A percentile compares a stretch with the other conserved stretches of the same genome.
Conservation (phyloP, 2,113 vertebrate species). For the Camelus dromedarius region DNA sequence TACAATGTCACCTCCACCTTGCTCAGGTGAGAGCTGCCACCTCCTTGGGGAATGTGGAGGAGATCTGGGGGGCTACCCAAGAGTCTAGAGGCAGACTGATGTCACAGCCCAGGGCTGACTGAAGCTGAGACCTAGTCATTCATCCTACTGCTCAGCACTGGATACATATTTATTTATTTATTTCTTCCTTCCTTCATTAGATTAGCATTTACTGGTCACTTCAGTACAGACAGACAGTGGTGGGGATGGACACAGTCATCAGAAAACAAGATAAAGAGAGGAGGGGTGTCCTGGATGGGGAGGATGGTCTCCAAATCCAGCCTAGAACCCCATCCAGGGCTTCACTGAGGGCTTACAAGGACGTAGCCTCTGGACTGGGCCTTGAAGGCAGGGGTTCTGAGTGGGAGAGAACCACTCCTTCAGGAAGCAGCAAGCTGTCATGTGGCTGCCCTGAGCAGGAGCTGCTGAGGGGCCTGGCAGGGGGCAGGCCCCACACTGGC, state of each 20-base stretch:
- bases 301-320: neutral
- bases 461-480: neutral
- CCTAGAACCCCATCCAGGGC: neutral
- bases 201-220: neutral
- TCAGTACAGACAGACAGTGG: neutral
- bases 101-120: neutral
- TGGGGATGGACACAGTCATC: neutral
- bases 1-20: constrained; percentile 86
- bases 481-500: rapidly evolving
- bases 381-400: neutral
- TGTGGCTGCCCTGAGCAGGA: rapidly evolving
- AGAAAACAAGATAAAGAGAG: neutral
- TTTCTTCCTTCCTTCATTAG: neutral
- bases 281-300: too few relatives aligned
- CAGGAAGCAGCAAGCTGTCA: neutral
- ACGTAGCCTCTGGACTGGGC: neutral
- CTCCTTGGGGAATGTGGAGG: neutral
- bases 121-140: neutral
- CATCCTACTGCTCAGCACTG: rapidly evolving
- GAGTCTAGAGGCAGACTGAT: neutral
- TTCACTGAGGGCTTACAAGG: neutral
- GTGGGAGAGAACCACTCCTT: neutral
- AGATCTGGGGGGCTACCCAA: neutral
- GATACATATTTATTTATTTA: neutral
- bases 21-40: constrained; percentile 78